Evolutionary conservation across 1,140 invertebrate species (phyloP).

Genomic region (Mamestra configurata): DNA sequence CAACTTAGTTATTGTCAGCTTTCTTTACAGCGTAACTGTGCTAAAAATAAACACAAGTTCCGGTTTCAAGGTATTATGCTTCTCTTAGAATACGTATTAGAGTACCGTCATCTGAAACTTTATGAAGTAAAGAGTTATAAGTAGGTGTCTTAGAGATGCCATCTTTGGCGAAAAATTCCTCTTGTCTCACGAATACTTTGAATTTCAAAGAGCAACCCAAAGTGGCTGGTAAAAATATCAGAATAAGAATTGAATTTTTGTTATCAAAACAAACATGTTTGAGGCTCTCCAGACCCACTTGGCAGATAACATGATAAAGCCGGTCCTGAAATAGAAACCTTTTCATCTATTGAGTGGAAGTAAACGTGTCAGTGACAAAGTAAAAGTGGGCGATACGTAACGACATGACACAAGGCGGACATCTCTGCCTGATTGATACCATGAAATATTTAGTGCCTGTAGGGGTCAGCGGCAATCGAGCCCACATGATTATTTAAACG

Average conservation of each 20-base stretch:
- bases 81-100: no score
- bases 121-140: no score
- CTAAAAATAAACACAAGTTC: neutral
- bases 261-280: no score
- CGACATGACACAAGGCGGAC: neutral
- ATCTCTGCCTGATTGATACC: neutral
- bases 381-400: neutral
- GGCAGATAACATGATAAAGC: neutral
- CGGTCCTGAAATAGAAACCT: neutral
- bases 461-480: neutral
- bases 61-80: neutral
- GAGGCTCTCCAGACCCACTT: no score
- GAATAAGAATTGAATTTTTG: no score
- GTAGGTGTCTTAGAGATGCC: no score
- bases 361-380: constrained; percentile 6
- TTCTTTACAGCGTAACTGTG: neutral
- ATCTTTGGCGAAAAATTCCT: no score
- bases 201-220: no score
- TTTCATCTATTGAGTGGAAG: neutral
- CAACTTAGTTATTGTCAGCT: constrained; percentile 1
- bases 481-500: neutral
- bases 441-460: constrained; percentile 18
- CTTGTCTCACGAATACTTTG: no score
- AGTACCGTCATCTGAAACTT: no score
- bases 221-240: no score